Percentiles rank a stretch among this genome's conserved stretches.
Evolutionary conservation across 2,113 vertebrate genomes (phyloP).

Genomic region (Epinephelus fuscoguttatus): DNA sequence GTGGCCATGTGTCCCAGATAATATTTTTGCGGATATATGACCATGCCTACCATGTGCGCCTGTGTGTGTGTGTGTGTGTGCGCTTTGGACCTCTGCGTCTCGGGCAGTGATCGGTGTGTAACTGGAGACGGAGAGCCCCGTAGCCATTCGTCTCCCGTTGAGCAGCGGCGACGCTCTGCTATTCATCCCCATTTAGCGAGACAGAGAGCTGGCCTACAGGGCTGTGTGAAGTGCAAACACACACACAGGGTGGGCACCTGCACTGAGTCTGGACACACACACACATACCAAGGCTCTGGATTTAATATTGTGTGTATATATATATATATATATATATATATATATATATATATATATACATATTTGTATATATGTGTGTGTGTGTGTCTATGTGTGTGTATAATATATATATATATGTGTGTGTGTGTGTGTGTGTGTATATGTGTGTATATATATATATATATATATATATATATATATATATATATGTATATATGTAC

Average conservation of each 20-base stretch:
- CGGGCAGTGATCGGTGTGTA: slow-evolving; percentile 58
- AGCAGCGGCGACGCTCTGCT: slow-evolving; percentile 66
- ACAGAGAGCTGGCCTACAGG: slow-evolving; percentile 69
- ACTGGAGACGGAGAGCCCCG: slow-evolving; percentile 61
- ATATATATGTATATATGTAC: not conserved
- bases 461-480: fast-evolving
- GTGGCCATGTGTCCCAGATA: slow-evolving; percentile 35
- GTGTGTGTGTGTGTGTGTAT: too few species aligned
- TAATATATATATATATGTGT: too few species aligned
- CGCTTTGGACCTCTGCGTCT: slow-evolving; percentile 19
- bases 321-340: too few species aligned
- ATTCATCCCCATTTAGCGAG: slow-evolving; percentile 78
- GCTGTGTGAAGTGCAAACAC: slow-evolving; percentile 61
- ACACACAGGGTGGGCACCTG: not conserved
- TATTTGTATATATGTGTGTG: fast-evolving
- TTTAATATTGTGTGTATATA: not conserved
- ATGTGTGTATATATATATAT: too few species aligned
- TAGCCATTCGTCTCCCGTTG: slow-evolving; percentile 69
- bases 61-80: slow-evolving; percentile 3
- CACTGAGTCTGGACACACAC: slow-evolving; percentile 23
- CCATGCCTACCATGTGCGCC: not conserved
- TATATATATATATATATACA: fast-evolving
- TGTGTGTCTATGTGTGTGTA: too few species aligned
- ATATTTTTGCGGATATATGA: slow-evolving; percentile 38
- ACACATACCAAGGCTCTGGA: not conserved